Conservation (phyloP, 2,888 invertebrate genomes). For the Iselma pallidipennis region DNA sequence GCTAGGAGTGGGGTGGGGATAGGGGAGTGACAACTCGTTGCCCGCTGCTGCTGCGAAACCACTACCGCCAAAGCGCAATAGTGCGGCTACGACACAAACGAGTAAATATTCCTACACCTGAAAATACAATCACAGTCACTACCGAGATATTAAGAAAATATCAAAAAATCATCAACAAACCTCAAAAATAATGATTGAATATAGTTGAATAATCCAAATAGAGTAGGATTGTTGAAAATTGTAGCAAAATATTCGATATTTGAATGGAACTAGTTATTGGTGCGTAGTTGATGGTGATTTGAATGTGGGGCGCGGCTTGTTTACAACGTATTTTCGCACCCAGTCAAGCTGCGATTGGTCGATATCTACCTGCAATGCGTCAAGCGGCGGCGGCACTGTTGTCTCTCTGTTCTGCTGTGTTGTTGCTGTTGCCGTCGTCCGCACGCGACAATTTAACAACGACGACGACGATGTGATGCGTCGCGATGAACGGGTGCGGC, state of each 20-base stretch:
- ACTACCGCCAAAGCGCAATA: constrained; percentile 54
- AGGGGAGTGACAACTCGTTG: constrained; percentile 42
- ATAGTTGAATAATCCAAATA: background rate
- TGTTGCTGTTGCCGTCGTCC: background rate
- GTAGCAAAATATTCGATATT: constrained; percentile 46
- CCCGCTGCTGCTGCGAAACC: constrained; percentile 50
- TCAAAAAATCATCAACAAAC: background rate
- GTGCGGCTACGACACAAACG: constrained; percentile 57
- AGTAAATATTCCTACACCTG: constrained; percentile 57
- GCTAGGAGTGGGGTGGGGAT: constrained; percentile 15
- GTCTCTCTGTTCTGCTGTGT: too few species aligned
- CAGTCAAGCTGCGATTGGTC: constrained; percentile 73
- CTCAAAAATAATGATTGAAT: background rate
- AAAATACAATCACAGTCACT: constrained; percentile 10
- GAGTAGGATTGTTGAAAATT: background rate
- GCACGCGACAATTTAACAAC: background rate
- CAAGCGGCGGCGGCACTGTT: constrained; percentile 57
- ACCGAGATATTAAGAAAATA: constrained; percentile 1
- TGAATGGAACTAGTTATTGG: constrained; percentile 64
- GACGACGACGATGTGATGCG: background rate
- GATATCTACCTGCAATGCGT: constrained; percentile 86
- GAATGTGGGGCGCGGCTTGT: constrained; percentile 74
- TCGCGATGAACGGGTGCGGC: background rate
- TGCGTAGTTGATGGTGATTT: constrained; percentile 65
- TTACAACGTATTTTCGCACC: constrained; percentile 66